Percentiles rank a stretch among this genome's conserved stretches.
phyloP scores from a whole-genome alignment of 2,888 invertebrate genomes.

The Coelogynopora nodosa region DNA sequence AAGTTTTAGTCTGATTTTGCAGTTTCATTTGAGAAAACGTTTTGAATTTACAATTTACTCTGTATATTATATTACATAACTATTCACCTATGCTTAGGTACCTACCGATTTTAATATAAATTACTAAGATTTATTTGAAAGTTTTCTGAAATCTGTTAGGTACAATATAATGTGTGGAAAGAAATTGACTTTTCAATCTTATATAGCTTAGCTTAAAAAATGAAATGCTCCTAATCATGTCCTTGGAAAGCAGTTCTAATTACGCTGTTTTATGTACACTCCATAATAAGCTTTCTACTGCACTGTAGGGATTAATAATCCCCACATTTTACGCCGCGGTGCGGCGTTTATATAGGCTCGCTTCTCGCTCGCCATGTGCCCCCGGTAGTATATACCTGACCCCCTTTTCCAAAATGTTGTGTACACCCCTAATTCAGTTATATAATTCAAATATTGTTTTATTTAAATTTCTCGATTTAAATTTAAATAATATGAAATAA shows the following conservation, averaged over 20 bases:
- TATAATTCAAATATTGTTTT: background rate
- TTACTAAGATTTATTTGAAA: no score
- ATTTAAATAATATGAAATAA: no score
- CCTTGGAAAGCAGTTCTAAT: background rate
- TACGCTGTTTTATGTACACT: background rate
- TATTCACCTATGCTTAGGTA: no score
- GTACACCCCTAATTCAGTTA: background rate
- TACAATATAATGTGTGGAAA: no score
- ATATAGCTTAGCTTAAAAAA: background rate
- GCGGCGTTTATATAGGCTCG: background rate
- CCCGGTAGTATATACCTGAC: background rate
- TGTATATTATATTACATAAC: background rate
- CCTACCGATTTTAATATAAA: no score
- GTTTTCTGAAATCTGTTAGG: no score
- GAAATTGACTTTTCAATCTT: background rate
- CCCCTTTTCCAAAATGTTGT: background rate
- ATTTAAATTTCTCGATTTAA: no score
- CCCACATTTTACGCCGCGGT: background rate
- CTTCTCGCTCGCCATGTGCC: background rate
- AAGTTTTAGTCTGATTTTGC: background rate
- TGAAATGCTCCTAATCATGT: background rate
- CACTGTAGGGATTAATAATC: background rate
- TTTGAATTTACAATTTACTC: background rate
- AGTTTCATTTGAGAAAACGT: background rate
- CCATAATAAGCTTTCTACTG: background rate